Evolutionary conservation across 2,888 invertebrate species (phyloP).

Genomic region (Caenorhabditis virilis): DNA sequence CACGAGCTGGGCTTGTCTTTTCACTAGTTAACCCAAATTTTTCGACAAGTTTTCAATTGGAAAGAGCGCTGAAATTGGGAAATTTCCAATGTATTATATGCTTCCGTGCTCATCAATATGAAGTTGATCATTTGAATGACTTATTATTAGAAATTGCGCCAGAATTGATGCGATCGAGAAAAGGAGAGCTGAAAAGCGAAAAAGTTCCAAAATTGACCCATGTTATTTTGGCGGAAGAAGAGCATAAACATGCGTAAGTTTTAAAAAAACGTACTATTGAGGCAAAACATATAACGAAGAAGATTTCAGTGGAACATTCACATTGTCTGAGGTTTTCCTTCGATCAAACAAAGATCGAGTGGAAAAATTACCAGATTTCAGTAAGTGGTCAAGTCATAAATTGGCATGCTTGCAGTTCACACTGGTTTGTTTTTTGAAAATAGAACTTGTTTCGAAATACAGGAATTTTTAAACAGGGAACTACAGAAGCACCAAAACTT

Average conservation of each 20-base stretch:
- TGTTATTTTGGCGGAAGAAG: constrained; percentile 69
- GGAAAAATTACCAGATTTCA: constrained; percentile 56
- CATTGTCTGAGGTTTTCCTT: constrained; percentile 61
- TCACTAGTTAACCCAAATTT: constrained; percentile 63
- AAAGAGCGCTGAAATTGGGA: constrained; percentile 59
- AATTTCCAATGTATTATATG: constrained; percentile 69
- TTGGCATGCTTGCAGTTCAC: constrained; percentile 65
- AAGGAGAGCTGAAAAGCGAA: constrained; percentile 57
- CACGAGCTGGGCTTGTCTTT: constrained; percentile 70
- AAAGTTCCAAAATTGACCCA: constrained; percentile 69
- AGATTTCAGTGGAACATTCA: constrained; percentile 62
- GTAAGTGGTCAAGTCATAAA: constrained; percentile 59
- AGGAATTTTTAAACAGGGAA: constrained; percentile 54
- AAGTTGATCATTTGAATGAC: constrained; percentile 48
- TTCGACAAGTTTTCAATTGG: constrained; percentile 40
- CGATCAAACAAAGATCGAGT: constrained; percentile 54
- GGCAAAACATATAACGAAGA: no score
- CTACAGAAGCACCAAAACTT: constrained; percentile 60
- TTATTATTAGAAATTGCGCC: constrained; percentile 56
- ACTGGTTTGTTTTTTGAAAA: constrained; percentile 44
- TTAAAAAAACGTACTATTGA: not conserved
- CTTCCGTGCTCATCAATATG: constrained; percentile 60
- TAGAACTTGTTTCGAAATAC: no score
- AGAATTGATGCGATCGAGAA: constrained; percentile 50
- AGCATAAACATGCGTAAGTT: constrained; percentile 65